Evolutionary conservation across 2,888 invertebrate species (phyloP), one percentile per base, ranked within the genome.

Genomic region (Clivina fossor): DNA sequence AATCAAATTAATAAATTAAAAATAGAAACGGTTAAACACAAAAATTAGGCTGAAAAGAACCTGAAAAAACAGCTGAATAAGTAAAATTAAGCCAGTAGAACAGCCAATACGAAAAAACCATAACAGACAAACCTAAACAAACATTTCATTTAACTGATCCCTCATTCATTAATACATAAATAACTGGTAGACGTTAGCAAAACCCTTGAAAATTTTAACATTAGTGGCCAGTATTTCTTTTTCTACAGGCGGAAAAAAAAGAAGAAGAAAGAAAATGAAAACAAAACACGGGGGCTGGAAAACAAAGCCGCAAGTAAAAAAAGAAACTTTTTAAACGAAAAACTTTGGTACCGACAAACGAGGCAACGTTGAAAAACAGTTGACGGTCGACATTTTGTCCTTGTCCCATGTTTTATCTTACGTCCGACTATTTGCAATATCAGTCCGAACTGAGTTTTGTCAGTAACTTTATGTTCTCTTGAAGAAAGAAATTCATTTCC

Each of bases 141-240:
- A 30, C 30, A 30, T 26, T 8, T 8, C 5, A 8, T 8, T 26
- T 7, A 26, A 2, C 13, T 30, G 30, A n/a, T n/a, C 30, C 30
- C 26, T 11, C 30, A 30, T 30, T 30, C 30, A 30, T 30, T 30
- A 30, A 30, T 30, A 30, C 30, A 30, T 30, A 30, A 30, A 30
- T 11, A 30, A 30, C 13, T 9, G 9, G 11, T 11, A 30, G n/a
- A n/a, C n/a, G n/a, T n/a, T n/a, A n/a, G n/a, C 9, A 30, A 2
- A 4, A 4, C 30, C 30, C 30, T 30, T 4, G 30, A 30, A 2
- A 30, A 11, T 30, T 30, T 30, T 30, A 30, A 30, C 30, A 30
- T 30, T 30, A 30, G 30, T 30, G 30, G n/a, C 30, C 30, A 13
- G 30, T 30, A 30, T 7, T 30, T 30, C 4, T 30, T 30, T 30